Evolutionary conservation across 2,113 vertebrate species (phyloP).

Genomic region (Oplegnathus fasciatus): DNA sequence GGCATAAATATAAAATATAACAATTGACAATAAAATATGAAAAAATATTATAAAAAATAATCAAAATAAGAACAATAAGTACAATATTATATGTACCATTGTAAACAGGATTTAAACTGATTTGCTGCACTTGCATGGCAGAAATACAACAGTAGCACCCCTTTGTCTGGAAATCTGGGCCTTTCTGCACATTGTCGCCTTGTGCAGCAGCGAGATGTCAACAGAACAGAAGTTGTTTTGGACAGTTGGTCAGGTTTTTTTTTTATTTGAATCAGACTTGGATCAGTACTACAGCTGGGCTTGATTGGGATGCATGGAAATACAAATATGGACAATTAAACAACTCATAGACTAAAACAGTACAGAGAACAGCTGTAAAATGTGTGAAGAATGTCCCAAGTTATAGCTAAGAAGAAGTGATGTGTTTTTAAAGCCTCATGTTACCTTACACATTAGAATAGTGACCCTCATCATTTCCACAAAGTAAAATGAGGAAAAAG

Average conservation of each 20-base stretch:
- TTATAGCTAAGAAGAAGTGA: not conserved
- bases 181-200: not conserved
- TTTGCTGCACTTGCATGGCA: too few relatives aligned
- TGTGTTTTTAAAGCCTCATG: not conserved
- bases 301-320: not conserved
- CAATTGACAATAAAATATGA: too few relatives aligned
- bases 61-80: too few relatives aligned
- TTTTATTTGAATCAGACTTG: too few relatives aligned
- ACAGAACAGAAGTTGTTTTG: too few relatives aligned
- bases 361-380: not conserved
- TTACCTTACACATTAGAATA: not conserved
- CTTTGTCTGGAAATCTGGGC: too few relatives aligned
- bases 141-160: not conserved
- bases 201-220: not conserved
- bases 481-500: not conserved
- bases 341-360: not conserved
- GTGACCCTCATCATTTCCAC: not conserved
- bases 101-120: not conserved
- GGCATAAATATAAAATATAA: too few relatives aligned
- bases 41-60: too few relatives aligned
- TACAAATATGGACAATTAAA: not conserved
- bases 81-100: not conserved
- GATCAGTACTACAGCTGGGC: too few relatives aligned
- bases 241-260: too few relatives aligned
- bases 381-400: not conserved